Evolutionary conservation across 92 coral and sea anemone species (phyloP), one percentile per base, ranked within the genome.

Genomic region (Porites lobata): DNA sequence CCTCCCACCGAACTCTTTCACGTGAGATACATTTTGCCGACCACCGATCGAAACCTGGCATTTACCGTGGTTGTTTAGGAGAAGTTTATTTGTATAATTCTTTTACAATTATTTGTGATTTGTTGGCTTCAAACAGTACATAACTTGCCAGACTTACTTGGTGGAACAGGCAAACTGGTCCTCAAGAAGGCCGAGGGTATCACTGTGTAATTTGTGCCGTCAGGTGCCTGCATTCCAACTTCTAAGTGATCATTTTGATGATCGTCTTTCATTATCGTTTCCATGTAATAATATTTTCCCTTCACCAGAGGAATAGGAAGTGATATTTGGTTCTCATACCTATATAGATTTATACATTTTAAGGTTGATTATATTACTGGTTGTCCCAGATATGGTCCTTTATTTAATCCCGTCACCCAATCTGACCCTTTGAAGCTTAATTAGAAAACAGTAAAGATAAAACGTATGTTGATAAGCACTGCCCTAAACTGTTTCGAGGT

Each of bases 221-320:
- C 94, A 18, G 98, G 98, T 50, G 94, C 83, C 68, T 89, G 56
- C 15, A 95, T 82, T 1, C 93, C 98, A 24, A 86, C 98, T 13
- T 91, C 87, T 9, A 95, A 52, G 58, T 86, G 89, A 64, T 95
- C 98, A 12, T 77, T 43, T 20, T 91, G 93, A 83, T 93, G 92
- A 15, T 86, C 89, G 56, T 93, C 98, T 58, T 95, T 95, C 82
- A 93, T 85, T 69, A 95, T 69, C 9, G 98, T 83, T 47, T 95
- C 98, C 56, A 95, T 75, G 85, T 88, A 95, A 54, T 95, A 95
- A 75, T 90, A 91, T 38, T 91, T 62, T 12, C 90, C 93, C 51
- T 92, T 84, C 54, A 56, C 20, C 11, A 94, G 86, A 50, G 51
- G 53, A 64, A 92, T 63, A 13, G 89, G 81, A 75, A 88, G 91